These are phyloP conservation scores for Lophius americanus DNA, from an alignment of 2,797 vertebrate genomes.

Conservation along the genomic window DNA sequence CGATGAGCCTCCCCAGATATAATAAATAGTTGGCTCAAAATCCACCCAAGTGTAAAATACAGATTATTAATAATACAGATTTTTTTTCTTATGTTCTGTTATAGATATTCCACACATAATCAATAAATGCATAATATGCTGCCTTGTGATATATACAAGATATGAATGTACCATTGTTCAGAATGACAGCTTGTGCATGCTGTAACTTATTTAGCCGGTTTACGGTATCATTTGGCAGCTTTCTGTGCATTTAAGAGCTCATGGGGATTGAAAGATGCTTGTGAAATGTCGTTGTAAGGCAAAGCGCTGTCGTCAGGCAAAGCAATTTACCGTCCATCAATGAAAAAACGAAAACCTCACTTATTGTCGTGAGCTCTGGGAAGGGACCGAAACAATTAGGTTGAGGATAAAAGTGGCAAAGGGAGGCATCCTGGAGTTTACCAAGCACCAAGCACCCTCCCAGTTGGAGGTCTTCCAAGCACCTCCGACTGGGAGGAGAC, in stretches of 20 bases:
- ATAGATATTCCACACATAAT: constrained; percentile 46
- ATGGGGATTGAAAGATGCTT: constrained; percentile 67
- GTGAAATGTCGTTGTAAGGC: constrained; percentile 52
- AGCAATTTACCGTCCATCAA: too few relatives aligned
- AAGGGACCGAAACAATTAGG: too few relatives aligned
- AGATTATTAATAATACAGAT: constrained; percentile 35
- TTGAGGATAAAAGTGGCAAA: too few relatives aligned
- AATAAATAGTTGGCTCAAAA: constrained; percentile 35
- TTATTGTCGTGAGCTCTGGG: too few relatives aligned
- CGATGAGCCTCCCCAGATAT: constrained; percentile 58
- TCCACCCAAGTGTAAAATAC: constrained; percentile 25
- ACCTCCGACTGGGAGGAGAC: too few relatives aligned
- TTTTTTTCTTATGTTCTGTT: constrained; percentile 25
- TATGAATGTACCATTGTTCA: constrained; percentile 66
- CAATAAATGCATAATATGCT: constrained; percentile 35
- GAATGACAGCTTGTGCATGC: constrained; percentile 57
- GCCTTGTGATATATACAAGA: constrained; percentile 29
- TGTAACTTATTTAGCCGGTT: constrained; percentile 41
- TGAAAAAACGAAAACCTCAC: too few relatives aligned
- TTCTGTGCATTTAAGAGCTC: constrained; percentile 70
- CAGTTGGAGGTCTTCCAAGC: too few relatives aligned
- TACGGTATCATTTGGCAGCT: constrained; percentile 70
- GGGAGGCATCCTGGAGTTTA: too few relatives aligned
- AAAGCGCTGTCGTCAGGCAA: too few relatives aligned
- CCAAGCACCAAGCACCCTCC: too few relatives aligned